phyloP scores from a whole-genome alignment of 2,797 vertebrate species.

The Florisuga fusca region DNA sequence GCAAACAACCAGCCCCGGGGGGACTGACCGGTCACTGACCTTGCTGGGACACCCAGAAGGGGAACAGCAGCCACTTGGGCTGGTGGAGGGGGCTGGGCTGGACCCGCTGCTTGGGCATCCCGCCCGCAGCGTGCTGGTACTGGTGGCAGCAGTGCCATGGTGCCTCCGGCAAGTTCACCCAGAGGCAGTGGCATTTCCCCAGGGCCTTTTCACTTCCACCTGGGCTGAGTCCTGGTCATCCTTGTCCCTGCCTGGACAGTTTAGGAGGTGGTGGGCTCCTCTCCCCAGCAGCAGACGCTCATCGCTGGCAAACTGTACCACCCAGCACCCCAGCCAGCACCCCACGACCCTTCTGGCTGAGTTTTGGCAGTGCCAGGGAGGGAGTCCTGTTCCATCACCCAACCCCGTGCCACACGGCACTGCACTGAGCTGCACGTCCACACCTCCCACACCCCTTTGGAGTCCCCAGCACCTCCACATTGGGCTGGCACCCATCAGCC shows the following conservation, averaged over 20 bases:
- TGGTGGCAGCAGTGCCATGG: rapidly evolving
- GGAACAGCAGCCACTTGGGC: not conserved
- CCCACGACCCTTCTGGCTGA: not conserved
- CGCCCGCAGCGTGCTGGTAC: rapidly evolving
- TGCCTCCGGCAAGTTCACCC: not conserved
- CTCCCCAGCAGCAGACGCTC: not conserved
- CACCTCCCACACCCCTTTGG: not conserved
- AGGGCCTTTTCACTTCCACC: rapidly evolving
- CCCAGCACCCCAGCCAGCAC: not conserved
- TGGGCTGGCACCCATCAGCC: rapidly evolving
- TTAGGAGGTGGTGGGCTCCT: not conserved
- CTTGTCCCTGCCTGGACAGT: rapidly evolving
- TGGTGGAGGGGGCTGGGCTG: not conserved
- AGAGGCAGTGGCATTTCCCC: rapidly evolving
- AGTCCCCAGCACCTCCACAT: not conserved
- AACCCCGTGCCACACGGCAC: rapidly evolving
- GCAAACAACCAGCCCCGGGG: not conserved
- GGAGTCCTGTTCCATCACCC: not conserved
- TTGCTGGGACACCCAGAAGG: rapidly evolving
- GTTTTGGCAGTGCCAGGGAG: not conserved
- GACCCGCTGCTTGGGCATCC: not conserved
- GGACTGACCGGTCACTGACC: not conserved
- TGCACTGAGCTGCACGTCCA: not conserved
- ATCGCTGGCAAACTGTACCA: rapidly evolving
- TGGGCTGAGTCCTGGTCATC: not conserved